phyloP scores from a whole-genome alignment of 2,888 invertebrate genomes.

The Pterobdella sp. region DNA sequence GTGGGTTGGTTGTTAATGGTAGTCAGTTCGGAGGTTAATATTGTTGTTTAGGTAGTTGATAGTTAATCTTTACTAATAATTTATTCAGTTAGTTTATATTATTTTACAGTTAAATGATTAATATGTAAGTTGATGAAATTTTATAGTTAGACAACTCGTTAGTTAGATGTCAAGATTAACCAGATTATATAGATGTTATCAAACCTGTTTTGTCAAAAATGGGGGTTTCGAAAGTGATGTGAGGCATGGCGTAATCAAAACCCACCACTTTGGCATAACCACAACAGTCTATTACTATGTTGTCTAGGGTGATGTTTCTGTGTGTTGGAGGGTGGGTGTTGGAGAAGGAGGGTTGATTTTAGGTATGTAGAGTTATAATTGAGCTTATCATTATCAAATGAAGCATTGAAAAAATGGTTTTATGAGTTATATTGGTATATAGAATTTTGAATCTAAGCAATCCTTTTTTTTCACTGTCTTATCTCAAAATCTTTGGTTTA shows the following conservation, averaged over 20 bases:
- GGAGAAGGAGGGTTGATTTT: not conserved
- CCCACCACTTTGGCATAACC: slow-evolving; percentile 27
- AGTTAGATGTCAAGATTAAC: no score
- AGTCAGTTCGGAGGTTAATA: not conserved
- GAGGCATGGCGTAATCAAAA: slow-evolving; percentile 26
- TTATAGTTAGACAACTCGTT: no score
- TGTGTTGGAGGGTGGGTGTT: not conserved
- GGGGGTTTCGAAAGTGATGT: slow-evolving; percentile 22
- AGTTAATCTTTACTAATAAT: no score
- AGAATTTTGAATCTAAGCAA: no score
- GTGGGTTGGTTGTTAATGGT: not conserved
- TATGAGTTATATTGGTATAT: no score
- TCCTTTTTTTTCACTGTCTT: no score
- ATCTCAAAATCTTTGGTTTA: no score
- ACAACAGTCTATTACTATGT: slow-evolving; percentile 19
- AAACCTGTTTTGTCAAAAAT: slow-evolving; percentile 19
- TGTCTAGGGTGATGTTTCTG: slow-evolving; percentile 22
- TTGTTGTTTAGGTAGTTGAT: not conserved
- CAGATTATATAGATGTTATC: not conserved
- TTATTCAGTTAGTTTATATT: no score
- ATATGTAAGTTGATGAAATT: no score
- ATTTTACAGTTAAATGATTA: no score
- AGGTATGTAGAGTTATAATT: not conserved
- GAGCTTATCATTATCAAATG: no score
- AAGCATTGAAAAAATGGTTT: no score